Conservation (phyloP, 2,888 invertebrate genomes). For the Agrotis exclamationis region DNA sequence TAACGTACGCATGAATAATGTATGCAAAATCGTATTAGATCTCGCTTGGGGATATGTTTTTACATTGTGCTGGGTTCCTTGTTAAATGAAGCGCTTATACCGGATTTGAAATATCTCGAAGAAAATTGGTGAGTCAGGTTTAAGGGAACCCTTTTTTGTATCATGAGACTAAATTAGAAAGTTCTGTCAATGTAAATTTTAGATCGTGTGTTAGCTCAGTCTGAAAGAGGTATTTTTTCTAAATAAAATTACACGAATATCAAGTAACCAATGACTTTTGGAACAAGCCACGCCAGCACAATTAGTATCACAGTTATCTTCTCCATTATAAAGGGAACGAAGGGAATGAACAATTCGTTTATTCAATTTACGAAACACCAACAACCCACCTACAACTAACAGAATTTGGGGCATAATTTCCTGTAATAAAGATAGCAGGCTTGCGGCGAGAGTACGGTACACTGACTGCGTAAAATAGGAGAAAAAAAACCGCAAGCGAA, state of each 20-base stretch:
- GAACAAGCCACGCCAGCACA: neutral
- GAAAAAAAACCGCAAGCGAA: conserved; percentile 52
- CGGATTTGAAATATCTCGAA: conserved; percentile 19
- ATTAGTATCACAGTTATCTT: neutral
- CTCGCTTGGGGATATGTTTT: conserved; percentile 54
- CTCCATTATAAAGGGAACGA: conserved; percentile 8
- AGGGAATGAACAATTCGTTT: conserved; percentile 31
- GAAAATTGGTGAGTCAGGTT: neutral
- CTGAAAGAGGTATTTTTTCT: too few species aligned
- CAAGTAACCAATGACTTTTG: too few species aligned
- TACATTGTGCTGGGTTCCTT: conserved; percentile 51
- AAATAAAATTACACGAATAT: too few species aligned
- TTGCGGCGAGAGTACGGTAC: conserved; percentile 61
- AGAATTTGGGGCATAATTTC: conserved; percentile 67
- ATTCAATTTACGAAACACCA: conserved; percentile 40
- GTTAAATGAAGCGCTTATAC: conserved; percentile 48
- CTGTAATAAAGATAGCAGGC: conserved; percentile 61
- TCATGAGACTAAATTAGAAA: too few species aligned
- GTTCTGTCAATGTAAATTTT: too few species aligned
- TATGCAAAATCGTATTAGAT: conserved; percentile 60
- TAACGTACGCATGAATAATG: conserved; percentile 63
- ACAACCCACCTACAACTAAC: conserved; percentile 43
- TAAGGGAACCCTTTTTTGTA: neutral
- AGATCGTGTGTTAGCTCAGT: too few species aligned
- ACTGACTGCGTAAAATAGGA: conserved; percentile 33